phyloP scores from a whole-genome alignment of 2,113 vertebrate genomes.

The Sterna hirundo region DNA sequence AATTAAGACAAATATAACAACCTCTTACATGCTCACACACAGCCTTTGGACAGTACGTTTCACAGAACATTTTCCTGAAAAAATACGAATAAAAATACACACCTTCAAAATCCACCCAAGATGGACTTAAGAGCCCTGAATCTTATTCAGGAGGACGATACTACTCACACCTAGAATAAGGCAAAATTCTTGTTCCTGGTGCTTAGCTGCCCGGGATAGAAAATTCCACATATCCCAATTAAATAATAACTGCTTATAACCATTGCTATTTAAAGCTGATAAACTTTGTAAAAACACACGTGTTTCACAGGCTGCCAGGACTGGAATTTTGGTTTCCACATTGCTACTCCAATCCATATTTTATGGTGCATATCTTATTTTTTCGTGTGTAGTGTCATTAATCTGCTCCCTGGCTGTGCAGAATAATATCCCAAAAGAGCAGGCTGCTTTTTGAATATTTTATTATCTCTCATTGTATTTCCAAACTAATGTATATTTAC shows the following conservation, averaged over 20 bases:
- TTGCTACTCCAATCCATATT: conserved; percentile 68
- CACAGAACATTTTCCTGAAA: background rate
- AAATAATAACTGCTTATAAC: background rate
- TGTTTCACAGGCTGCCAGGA: conserved; percentile 14
- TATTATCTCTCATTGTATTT: conserved; percentile 77
- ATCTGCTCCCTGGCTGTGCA: conserved; percentile 79
- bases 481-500: conserved; percentile 80
- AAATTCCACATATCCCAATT: background rate
- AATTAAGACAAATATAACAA: background rate
- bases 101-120: background rate
- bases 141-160: background rate
- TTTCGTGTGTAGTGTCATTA: conserved; percentile 73
- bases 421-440: conserved; percentile 75
- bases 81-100: background rate
- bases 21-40: background rate
- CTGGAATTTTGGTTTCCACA: conserved; percentile 31
- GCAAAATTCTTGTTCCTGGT: background rate
- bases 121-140: background rate
- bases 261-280: background rate
- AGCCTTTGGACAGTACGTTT: background rate
- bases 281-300: background rate
- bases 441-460: conserved; percentile 80
- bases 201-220: background rate
- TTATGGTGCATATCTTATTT: conserved; percentile 68
- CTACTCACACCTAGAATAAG: background rate